phyloP scores from a whole-genome alignment of 2,797 vertebrate genomes.

The Diglossa cyanea region DNA sequence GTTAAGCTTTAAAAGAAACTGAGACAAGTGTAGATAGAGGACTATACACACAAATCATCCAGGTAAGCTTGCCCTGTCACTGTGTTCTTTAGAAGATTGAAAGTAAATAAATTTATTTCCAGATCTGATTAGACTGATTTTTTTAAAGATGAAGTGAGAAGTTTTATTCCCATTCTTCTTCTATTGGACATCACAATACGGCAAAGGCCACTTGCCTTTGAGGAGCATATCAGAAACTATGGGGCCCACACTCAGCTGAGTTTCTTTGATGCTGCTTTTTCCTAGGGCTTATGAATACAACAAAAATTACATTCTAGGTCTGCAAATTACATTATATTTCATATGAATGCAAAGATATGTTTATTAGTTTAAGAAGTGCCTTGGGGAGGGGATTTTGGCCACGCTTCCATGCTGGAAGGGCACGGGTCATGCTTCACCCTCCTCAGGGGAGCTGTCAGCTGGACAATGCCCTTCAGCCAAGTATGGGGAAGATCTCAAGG shows the following conservation, averaged over 20 bases:
- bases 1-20: neutral
- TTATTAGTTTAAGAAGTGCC: neutral
- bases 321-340: neutral
- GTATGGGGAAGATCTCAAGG: neutral
- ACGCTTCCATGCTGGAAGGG: neutral
- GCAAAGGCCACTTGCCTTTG: neutral
- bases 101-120: neutral
- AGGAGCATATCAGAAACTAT: neutral
- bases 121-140: neutral
- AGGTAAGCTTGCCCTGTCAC: neutral
- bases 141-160: neutral
- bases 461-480: neutral
- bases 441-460: neutral
- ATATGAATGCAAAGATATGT: neutral
- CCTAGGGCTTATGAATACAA: neutral
- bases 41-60: neutral
- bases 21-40: neutral
- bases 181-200: neutral
- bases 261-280: neutral
- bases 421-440: rapidly evolving
- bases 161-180: neutral
- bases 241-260: neutral
- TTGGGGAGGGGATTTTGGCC: neutral
- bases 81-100: neutral
- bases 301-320: neutral